Evolutionary conservation across 2,888 invertebrate genomes (phyloP).

Genomic region (Fabriciana adippe): DNA sequence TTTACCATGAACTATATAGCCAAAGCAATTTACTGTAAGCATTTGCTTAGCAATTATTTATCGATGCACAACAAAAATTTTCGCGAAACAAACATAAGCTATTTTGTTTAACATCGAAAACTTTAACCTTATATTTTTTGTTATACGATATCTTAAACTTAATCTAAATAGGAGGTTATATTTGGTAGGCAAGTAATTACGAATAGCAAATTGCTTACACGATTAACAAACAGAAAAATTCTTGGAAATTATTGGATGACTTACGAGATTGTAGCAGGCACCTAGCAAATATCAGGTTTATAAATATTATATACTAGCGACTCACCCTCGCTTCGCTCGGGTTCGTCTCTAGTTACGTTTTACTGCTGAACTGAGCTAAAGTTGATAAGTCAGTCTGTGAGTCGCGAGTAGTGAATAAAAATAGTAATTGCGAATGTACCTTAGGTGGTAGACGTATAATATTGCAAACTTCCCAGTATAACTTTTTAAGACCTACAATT

Average conservation of each 20-base stretch:
- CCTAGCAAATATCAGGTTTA: background rate
- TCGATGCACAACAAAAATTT: conserved; percentile 28
- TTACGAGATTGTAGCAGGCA: background rate
- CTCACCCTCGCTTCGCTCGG: too few relatives aligned
- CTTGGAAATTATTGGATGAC: background rate
- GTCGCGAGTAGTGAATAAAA: too few relatives aligned
- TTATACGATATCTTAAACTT: background rate
- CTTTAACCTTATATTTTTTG: background rate
- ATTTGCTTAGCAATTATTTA: conserved; percentile 33
- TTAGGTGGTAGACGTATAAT: too few relatives aligned
- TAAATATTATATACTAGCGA: too few relatives aligned
- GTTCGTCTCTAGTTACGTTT: too few relatives aligned
- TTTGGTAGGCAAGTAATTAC: background rate
- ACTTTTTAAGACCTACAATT: too few relatives aligned
- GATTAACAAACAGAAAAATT: conserved; percentile 12
- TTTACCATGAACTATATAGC: conserved; percentile 46
- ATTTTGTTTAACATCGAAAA: conserved; percentile 9
- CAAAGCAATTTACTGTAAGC: conserved; percentile 35
- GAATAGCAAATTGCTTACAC: conserved; percentile 8
- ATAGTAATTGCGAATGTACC: too few relatives aligned
- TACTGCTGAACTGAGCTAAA: too few relatives aligned
- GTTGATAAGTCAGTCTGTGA: too few relatives aligned
- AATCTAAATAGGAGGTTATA: background rate
- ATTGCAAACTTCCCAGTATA: too few relatives aligned
- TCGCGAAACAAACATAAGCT: conserved; percentile 17